Percentiles rank a stretch among this genome's conserved stretches.
These are phyloP conservation scores for Callopanchax toddi DNA, from an alignment of 2,113 vertebrate species.

Conservation along the genomic window DNA sequence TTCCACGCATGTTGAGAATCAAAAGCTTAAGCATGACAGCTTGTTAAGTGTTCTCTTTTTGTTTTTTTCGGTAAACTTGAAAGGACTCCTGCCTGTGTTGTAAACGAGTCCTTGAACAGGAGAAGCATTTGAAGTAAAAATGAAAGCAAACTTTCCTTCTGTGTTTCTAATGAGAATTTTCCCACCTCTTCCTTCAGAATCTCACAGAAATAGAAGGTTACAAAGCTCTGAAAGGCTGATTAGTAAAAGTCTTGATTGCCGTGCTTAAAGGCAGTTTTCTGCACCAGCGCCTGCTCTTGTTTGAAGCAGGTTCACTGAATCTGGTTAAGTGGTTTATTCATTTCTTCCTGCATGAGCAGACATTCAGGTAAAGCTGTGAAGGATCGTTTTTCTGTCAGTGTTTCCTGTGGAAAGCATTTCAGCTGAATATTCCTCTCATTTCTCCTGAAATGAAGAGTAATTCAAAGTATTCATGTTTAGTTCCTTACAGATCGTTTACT, in stretches of 20 bases:
- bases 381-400: too few relatives aligned
- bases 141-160: slow-evolving; percentile 25
- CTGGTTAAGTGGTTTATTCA: background rate
- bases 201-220: background rate
- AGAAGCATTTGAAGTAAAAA: background rate
- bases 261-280: background rate
- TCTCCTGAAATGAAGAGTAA: background rate
- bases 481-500: background rate
- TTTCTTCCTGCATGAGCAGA: background rate
- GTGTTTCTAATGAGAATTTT: background rate
- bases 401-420: too few relatives aligned
- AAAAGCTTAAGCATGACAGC: background rate
- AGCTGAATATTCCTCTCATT: too few relatives aligned
- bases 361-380: too few relatives aligned
- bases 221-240: background rate
- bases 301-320: background rate
- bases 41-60: background rate
- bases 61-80: background rate
- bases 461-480: background rate
- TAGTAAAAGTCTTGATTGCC: background rate
- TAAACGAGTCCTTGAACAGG: background rate
- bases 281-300: background rate
- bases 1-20: background rate
- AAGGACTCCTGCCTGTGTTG: background rate
- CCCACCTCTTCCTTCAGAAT: background rate